A percentile compares a stretch with the other conserved stretches of the same genome.
Conservation (phyloP, 2,888 invertebrate genomes). For the Spodoptera exigua region DNA sequence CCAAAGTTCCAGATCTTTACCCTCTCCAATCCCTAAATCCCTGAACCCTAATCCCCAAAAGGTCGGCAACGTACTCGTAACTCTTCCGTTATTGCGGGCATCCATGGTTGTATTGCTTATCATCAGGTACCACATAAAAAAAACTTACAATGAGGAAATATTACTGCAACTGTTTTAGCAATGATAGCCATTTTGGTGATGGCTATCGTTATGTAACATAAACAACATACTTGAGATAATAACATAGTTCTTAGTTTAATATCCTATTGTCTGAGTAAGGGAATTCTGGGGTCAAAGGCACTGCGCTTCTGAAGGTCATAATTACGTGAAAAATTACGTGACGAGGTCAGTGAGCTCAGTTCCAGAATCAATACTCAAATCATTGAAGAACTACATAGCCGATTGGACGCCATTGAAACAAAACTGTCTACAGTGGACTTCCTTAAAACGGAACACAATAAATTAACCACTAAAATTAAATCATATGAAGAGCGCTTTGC, state of each 20-base stretch:
- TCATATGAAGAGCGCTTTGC: background rate
- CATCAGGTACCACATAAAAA: no score
- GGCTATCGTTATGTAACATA: background rate
- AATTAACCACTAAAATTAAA: background rate
- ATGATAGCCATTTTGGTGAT: background rate
- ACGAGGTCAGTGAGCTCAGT: background rate
- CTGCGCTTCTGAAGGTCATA: constrained; percentile 6
- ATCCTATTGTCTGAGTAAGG: constrained; percentile 16
- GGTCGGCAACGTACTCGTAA: no score
- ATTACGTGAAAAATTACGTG: background rate
- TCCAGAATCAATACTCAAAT: background rate
- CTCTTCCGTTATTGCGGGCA: no score
- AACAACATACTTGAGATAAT: constrained; percentile 18
- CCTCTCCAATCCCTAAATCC: no score
- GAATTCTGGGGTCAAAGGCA: constrained; percentile 20
- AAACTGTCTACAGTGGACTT: background rate
- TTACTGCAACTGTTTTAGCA: background rate
- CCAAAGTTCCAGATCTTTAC: no score
- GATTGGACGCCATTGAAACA: background rate
- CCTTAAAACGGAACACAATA: background rate
- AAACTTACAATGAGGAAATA: no score
- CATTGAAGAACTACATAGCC: background rate
- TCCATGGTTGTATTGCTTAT: no score
- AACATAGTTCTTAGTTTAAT: constrained; percentile 19
- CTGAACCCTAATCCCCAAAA: no score